Conservation (phyloP, 2,888 invertebrate species). For the Microplitis deprimator region DNA sequence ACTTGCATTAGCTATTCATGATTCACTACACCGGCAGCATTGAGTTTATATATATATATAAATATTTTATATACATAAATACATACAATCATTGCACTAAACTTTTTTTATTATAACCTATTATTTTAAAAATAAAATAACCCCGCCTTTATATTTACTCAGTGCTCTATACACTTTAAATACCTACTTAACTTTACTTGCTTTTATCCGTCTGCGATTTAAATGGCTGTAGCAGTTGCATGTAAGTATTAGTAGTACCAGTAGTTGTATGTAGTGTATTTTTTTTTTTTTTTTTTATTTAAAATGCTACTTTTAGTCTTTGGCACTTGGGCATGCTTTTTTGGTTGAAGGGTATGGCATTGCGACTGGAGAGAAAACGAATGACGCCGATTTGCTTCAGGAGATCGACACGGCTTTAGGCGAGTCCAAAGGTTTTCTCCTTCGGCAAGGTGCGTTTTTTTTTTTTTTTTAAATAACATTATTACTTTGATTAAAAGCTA, state of each 20-base stretch:
- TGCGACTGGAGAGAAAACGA: slow-evolving; percentile 55
- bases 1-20: background rate
- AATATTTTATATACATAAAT: background rate
- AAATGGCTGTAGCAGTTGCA: background rate
- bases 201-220: background rate
- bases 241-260: background rate
- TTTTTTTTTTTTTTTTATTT: slow-evolving; percentile 25
- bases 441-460: slow-evolving; percentile 71
- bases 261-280: slow-evolving; percentile 5
- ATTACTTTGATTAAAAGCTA: slow-evolving; percentile 18
- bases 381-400: slow-evolving; percentile 73
- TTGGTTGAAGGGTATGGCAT: slow-evolving; percentile 58
- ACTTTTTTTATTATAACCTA: slow-evolving; percentile 15
- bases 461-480: slow-evolving; percentile 30
- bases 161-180: background rate
- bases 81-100: slow-evolving; percentile 1
- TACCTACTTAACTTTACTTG: slow-evolving; percentile 23
- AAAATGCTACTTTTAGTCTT: slow-evolving; percentile 42
- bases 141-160: background rate
- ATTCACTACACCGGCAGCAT: background rate
- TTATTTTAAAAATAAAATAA: background rate
- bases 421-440: slow-evolving; percentile 77
- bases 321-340: slow-evolving; percentile 57
- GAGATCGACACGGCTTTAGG: slow-evolving; percentile 78
- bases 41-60: background rate